Conservation (phyloP, 2,888 invertebrate genomes). For the Cataglyphis altisquamis region DNA sequence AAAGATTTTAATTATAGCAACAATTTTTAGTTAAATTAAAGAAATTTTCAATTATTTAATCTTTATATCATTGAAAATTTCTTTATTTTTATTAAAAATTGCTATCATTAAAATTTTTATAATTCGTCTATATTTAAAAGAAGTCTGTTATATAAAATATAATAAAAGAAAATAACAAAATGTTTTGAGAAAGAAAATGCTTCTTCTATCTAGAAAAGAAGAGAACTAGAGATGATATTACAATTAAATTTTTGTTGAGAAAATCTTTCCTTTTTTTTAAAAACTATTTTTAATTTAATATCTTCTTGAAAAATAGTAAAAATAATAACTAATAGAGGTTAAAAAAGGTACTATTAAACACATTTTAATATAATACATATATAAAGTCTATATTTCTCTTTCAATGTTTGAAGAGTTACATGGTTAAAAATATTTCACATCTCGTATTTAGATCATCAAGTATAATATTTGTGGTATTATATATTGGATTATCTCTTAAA, state of each 20-base stretch:
- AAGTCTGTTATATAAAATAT: constrained; percentile 6
- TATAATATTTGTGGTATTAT: too few species aligned
- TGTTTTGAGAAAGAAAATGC: background rate
- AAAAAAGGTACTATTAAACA: constrained; percentile 18
- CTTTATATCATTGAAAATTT: background rate
- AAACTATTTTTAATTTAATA: constrained; percentile 12
- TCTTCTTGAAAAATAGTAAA: constrained; percentile 6
- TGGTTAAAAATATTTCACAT: too few species aligned
- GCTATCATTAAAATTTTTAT: constrained; percentile 4
- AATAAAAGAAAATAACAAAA: background rate
- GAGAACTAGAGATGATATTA: background rate
- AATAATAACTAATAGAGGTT: background rate
- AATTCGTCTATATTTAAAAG: constrained; percentile 16
- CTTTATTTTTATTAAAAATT: too few species aligned
- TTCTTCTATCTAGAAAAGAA: background rate
- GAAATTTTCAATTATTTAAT: background rate
- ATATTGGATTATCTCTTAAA: constrained; percentile 79
- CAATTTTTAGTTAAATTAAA: background rate
- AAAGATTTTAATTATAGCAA: background rate
- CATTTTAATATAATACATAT: constrained; percentile 13
- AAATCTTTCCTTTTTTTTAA: background rate
- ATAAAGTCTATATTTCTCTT: background rate
- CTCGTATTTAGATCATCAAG: too few species aligned
- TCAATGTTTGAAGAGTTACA: background rate
- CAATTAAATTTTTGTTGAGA: constrained; percentile 32